Evolutionary conservation across 2,113 vertebrate species (phyloP), one percentile per base, ranked within the genome.

Genomic region (Pseudolaguvia tuberculata): DNA sequence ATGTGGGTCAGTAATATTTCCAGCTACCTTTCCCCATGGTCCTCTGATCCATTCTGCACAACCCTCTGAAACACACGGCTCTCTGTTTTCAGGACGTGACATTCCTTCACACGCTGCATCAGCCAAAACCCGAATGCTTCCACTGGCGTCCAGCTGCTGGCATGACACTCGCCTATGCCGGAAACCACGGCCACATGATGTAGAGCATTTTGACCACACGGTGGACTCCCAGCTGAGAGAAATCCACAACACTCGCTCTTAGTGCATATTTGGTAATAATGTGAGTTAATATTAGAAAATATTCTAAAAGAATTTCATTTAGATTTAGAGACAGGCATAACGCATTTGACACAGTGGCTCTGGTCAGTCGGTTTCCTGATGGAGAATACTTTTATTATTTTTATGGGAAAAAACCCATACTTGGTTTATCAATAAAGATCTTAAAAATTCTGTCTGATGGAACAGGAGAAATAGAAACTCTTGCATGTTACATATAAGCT

Each of bases 121-220:
- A 0, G 84, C 47, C 73, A 92, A 14, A 0, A 59, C 79, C 79
- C 79, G 79, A 5, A 68, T 20, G 0, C 29, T 80, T 1, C 93
- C 92, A 0, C 79, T 70, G 62, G 86, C 88, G 59, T 63, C 83
- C 0, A 76, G 53, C 75, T 87, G 92, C 50, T 90, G 88, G 61
- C 95, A 96, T 0, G 53, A 82, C 18, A 93, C 85, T 72, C 87
- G 89, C 0, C 93, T 88, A 0, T 84, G 87, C n/a, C 73, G 89
- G 82, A 90, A 87, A 4, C 95, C 94, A 0, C 51, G 21, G 0
- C 95, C 94, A 14, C 94, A 96, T 0, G 92, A 81, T 0, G 75
- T 85, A 1, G 94, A 94, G 79, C 95, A 97, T 63, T 85, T 86
- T 0, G 94, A 94, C 94, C 93, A 94, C 0, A 85, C 59, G 0